A percentile compares a stretch with the other conserved stretches of the same genome.
phyloP scores from a whole-genome alignment of 1,140 invertebrate species.

The Achatina immaculata region DNA sequence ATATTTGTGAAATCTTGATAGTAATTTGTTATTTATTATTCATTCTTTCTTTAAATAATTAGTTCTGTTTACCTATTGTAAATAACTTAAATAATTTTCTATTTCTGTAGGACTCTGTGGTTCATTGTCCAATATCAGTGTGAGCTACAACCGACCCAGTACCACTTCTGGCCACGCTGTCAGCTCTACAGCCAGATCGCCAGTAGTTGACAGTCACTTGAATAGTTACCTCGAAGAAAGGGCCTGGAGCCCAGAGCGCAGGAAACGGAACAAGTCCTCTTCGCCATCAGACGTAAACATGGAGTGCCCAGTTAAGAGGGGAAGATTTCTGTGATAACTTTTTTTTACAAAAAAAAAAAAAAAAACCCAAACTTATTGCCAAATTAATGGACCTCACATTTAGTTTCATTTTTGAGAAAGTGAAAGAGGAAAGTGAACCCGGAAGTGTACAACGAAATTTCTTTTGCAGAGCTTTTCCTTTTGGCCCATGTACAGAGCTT shows the following conservation, averaged over 20 bases:
- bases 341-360: too few relatives aligned
- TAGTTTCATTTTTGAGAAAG: too few relatives aligned
- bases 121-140: constrained; percentile 70
- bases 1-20: too few relatives aligned
- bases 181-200: constrained; percentile 47
- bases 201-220: constrained; percentile 77
- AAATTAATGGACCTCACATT: too few relatives aligned
- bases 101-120: constrained; percentile 64
- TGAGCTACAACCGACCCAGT: constrained; percentile 56
- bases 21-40: too few relatives aligned
- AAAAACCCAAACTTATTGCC: too few relatives aligned
- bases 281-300: constrained; percentile 73
- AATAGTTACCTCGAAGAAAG: constrained; percentile 83
- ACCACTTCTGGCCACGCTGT: constrained; percentile 38
- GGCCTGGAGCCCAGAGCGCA: constrained; percentile 75
- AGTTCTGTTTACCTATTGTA: neutral
- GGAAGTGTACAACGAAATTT: too few relatives aligned
- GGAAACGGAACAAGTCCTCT: constrained; percentile 75
- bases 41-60: neutral
- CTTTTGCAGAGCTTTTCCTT: too few relatives aligned
- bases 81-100: neutral
- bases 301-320: constrained; percentile 79
- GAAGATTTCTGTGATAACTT: constrained; percentile 65
- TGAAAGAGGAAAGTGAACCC: too few relatives aligned
- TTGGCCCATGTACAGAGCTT: too few relatives aligned